Base-by-base conservation (phyloP, 35 echinoderm and acorn worm genomes). In the Hemicentrotus pulcherrimus region DNA sequence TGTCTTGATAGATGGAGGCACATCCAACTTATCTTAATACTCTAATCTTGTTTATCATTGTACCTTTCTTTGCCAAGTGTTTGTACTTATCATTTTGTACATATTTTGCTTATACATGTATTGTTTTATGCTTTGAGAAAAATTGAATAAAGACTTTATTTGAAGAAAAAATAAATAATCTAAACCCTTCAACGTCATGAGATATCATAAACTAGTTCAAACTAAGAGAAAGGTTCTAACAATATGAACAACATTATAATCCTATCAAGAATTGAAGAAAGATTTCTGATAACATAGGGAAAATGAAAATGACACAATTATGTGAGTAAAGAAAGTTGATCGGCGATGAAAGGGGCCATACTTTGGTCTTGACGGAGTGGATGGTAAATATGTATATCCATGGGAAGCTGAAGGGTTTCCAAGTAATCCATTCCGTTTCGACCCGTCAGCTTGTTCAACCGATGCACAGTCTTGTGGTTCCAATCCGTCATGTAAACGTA, bases 401-500 rank as follows among this genome's bases (percentile, higher is more conserved):
- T 94, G 13, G 96, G 96, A 2, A 94, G 14, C 18, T 94, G 59
- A 32, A 85, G 31, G 30, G 52, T 94, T 32, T 94, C 58, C 0
- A 94, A 0, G 46, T 93, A 94, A 11, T 30, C 22, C 58, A 46
- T 85, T 2, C 47, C 48, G 86, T 92, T 86, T 31, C 88, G 47
- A 12, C 96, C 91, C 11, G 88, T 47, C 45, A 96, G 94, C 45
- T 96, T 96, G 32, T 95, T 86, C 6, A 94, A 86, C 70, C 96
- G 87, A 32, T 92, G 61, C 35, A 96, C 46, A 2, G 52, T 86
- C 47, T 22, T 95, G 10, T 86, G 15, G 22, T 95, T 94, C 98
- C 97, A 99, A 65, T 99, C 98, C 18, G 97, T 97, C 97, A 97
- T 97, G 94, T 97, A 99, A 15, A 99, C 93, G 52, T 94, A 96